Conservation (phyloP, 2,113 vertebrate genomes). For the Podiceps cristatus region DNA sequence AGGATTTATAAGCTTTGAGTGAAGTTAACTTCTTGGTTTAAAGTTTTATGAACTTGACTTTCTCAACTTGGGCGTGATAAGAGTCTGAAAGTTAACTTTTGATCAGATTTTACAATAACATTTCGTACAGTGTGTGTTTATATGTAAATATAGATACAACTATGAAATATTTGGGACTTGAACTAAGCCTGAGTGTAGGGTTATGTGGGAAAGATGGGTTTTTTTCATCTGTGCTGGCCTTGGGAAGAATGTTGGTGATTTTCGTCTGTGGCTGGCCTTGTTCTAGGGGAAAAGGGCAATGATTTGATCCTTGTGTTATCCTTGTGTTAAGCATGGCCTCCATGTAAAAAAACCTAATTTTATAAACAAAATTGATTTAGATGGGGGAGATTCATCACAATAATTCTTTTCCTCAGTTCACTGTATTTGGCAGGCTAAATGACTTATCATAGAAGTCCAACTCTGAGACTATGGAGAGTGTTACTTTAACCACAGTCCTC, state of each 20-base stretch:
- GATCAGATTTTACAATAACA: not conserved
- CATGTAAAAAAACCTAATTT: not conserved
- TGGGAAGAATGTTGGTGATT: not conserved
- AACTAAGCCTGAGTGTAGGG: not conserved
- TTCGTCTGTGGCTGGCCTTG: not conserved
- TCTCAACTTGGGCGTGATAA: not conserved
- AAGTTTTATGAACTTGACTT: not conserved
- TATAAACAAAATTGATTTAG: not conserved
- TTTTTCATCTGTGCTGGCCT: not conserved
- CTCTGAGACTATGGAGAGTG: not conserved
- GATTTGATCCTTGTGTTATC: not conserved
- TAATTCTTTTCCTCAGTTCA: not conserved
- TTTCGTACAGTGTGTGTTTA: not conserved
- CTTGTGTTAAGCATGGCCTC: not conserved
- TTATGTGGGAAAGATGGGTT: not conserved
- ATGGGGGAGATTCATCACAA: not conserved
- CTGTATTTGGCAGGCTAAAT: not conserved
- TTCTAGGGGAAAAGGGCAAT: not conserved
- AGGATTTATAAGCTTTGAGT: not conserved
- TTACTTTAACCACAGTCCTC: not conserved
- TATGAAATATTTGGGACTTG: not conserved
- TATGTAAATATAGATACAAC: not conserved
- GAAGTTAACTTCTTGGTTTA: not conserved
- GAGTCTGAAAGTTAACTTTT: not conserved
- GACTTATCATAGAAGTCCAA: not conserved